Base-by-base conservation (phyloP, 2,113 vertebrate species). In the Myodes glareolus region DNA sequence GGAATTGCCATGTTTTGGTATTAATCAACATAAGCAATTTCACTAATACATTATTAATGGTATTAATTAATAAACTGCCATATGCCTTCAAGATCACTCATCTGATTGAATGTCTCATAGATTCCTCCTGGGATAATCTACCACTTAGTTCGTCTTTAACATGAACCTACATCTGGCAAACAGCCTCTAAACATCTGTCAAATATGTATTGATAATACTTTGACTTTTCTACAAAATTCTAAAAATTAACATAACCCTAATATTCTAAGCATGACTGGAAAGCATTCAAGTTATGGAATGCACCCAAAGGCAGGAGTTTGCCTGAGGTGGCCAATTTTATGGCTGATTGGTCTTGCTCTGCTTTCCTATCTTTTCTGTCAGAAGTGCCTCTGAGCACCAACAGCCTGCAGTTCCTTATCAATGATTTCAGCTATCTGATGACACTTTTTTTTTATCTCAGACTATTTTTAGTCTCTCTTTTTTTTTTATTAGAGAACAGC, bases 391-490 rank as follows among this genome's bases (percentile, higher is more conserved):
- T 86, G 84, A 75, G 36, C 10, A 76, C 39, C 68, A 77, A 45
- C 5, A 84, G 63, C 61, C 86, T 85, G 21, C 36, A 89, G 33
- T 80, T 90, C 70, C 75, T 97, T 97, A 95, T 96, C 97, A 91
- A 45, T 55, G 73, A 88, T 31, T n/a, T 78, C 73, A 94, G 39
- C 63, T 94, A 95, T 94, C 97, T 96, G 82, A 93, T 94, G 92
- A 87, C 78, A 87, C 27, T 36, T 33, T 63, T 87, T 96, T 96
- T 97, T 96, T 0, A 95, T 88, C 95, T 96, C 77, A 86, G 52
- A 72, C 93, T 98, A 96, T 96, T 96, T 94, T 97, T 96, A 96
- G 82, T 88, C 39, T 23, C 76, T 72, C 52, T 85, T 52, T 80
- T 78, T 89, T 85, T 50, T 72, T 75, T 86, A 92, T 86, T 77